phyloP scores from a whole-genome alignment of 2,888 invertebrate genomes.

The Brenthis daphne region DNA sequence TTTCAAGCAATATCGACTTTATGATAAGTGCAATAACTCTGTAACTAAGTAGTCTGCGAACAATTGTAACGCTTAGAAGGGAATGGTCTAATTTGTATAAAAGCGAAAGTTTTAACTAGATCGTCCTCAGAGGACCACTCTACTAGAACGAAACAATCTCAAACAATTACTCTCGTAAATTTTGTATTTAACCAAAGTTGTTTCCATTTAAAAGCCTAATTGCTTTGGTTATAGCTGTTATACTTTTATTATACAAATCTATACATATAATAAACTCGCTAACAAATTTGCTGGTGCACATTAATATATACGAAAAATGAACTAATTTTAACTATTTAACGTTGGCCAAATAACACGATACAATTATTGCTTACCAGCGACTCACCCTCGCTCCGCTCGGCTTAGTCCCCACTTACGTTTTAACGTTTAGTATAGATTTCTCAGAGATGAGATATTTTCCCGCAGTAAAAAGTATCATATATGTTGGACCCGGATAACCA shows the following conservation, averaged over 20 bases:
- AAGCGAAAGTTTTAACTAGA: slow-evolving; percentile 46
- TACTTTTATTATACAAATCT: slow-evolving; percentile 9
- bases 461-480: too few relatives aligned
- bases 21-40: background rate
- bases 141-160: slow-evolving; percentile 38
- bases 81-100: slow-evolving; percentile 37
- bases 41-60: slow-evolving; percentile 8
- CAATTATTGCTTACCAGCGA: too few relatives aligned
- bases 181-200: slow-evolving; percentile 31
- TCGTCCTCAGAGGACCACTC: slow-evolving; percentile 36
- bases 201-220: slow-evolving; percentile 30
- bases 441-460: too few relatives aligned
- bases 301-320: too few relatives aligned
- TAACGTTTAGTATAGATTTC: too few relatives aligned
- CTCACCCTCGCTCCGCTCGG: too few relatives aligned
- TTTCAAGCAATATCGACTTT: background rate
- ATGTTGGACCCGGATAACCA: too few relatives aligned
- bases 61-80: slow-evolving; percentile 29
- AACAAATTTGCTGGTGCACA: too few relatives aligned
- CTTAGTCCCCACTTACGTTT: too few relatives aligned
- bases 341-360: too few relatives aligned
- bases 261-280: background rate
- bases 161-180: slow-evolving; percentile 41
- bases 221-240: slow-evolving; percentile 17
- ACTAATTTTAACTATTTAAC: too few relatives aligned